Base-by-base conservation (phyloP, 2,888 invertebrate species). In the Theodoxus fluviatilis region DNA sequence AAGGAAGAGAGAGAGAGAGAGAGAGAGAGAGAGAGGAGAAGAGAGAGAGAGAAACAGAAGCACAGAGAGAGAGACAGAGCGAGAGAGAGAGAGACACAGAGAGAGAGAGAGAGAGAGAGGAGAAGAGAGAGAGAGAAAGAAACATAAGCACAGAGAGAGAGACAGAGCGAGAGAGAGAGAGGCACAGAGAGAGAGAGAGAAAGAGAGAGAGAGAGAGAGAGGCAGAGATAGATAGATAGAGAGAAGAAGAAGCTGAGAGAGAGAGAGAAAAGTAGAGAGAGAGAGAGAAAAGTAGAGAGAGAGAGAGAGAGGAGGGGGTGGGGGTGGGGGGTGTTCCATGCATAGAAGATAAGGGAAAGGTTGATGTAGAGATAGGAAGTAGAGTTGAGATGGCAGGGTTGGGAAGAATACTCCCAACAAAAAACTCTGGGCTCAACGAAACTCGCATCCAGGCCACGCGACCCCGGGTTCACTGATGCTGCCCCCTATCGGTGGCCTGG, bases 151-250 rank as follows among this genome's bases (percentile, higher is more conserved):
- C 12, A 43, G 38, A 64, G 38, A 67, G 67, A 55, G 49, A 67
- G 55, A 67, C 35, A 67, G 67, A 67, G 55, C 52, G 67, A 67
- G 55, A 67, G 55, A 67, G 35, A 67, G 59, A 68, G 57, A 38
- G 28, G 33, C 40, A 47, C 31, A 47, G 47, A 38, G 38, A n/a
- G 40, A n/a, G n/a, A n/a, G n/a, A n/a, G n/a, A n/a, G n/a, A 52
- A 18, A 52, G 9, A 9, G n/a, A 52, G n/a, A 57, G 15, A 25
- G 22, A 3, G n/a, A n/a, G n/a, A 25, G 15, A 57, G 15, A 57
- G 28, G 33, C 6, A 59, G n/a, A 4, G 31, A 59, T 2, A 33
- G 15, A 9, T 18, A 2, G n/a, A n/a, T 18, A 33, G 33, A 3
- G n/a, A 4, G 4, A n/a, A n/a, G n/a, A n/a, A n/a, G n/a, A n/a